Evolutionary conservation across 1,140 invertebrate species (phyloP).

Genomic region (Bombus haemorrhoidalis): DNA sequence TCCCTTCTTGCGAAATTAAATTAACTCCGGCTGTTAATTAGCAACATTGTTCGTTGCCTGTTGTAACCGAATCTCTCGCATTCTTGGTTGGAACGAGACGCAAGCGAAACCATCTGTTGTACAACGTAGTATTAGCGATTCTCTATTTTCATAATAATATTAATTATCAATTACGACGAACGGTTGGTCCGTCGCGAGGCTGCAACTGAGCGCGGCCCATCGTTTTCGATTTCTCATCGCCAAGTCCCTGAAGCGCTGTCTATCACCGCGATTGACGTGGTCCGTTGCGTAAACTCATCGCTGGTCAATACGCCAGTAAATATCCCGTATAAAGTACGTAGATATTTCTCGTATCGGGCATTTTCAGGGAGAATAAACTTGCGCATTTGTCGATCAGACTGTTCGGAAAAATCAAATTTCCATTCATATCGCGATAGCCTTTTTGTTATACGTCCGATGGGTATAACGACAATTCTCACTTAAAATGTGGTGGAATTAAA

Average conservation of each 20-base stretch:
- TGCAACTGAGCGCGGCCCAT: neutral
- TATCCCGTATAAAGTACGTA: neutral
- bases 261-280: slow-evolving; percentile 48
- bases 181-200: neutral
- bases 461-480: too few relatives aligned
- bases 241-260: slow-evolving; percentile 56
- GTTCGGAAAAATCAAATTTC: neutral
- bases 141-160: slow-evolving; percentile 41
- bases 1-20: neutral
- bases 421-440: neutral
- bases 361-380: neutral
- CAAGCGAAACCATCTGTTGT: neutral
- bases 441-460: too few relatives aligned
- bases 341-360: too few relatives aligned
- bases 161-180: slow-evolving; percentile 68
- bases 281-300: slow-evolving; percentile 47
- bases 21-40: slow-evolving; percentile 12
- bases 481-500: too few relatives aligned
- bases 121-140: neutral
- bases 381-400: neutral
- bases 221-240: slow-evolving; percentile 40
- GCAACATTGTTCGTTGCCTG: neutral
- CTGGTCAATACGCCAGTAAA: neutral
- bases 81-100: neutral
- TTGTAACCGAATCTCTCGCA: neutral